These are phyloP conservation scores for Phenganax stokvisi DNA, from an alignment of 92 coral and sea anemone species.

Conservation along the genomic window DNA sequence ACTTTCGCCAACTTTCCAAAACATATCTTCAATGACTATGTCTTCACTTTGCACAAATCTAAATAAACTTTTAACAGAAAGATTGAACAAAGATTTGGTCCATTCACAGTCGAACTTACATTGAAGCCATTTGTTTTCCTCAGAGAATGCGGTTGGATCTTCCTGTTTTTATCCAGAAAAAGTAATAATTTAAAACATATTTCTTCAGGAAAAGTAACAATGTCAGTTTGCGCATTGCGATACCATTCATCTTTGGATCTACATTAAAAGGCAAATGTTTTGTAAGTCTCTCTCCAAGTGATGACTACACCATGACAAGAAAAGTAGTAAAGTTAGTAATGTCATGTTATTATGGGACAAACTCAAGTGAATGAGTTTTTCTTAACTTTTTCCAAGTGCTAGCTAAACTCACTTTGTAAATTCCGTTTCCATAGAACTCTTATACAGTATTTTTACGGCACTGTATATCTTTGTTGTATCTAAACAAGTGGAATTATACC, in stretches of 20 bases:
- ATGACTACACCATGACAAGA: background rate
- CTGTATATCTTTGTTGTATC: background rate
- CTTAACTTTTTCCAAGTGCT: no score
- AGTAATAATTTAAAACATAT: slow-evolving; percentile 55
- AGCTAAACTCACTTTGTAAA: background rate
- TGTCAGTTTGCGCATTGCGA: slow-evolving; percentile 39
- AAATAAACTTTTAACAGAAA: no score
- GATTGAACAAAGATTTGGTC: background rate
- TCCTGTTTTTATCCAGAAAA: slow-evolving; percentile 44
- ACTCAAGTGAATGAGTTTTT: no score
- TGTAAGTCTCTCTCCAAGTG: background rate
- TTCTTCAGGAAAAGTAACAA: slow-evolving; percentile 50
- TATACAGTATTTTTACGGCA: slow-evolving; percentile 27
- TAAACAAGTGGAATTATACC: slow-evolving; percentile 2
- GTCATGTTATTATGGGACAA: no score
- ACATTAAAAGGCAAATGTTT: background rate
- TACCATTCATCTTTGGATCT: slow-evolving; percentile 34
- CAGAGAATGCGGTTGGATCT: slow-evolving; percentile 56
- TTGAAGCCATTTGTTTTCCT: slow-evolving; percentile 57
- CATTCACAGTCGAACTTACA: slow-evolving; percentile 35
- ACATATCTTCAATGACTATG: no score
- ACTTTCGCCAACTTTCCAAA: no score
- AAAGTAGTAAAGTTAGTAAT: background rate
- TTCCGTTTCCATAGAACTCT: background rate
- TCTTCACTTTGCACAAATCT: no score